A percentile compares a stretch with the other conserved stretches of the same genome.
phyloP scores from a whole-genome alignment of 2,888 invertebrate species.

The Cepaea hortensis region DNA sequence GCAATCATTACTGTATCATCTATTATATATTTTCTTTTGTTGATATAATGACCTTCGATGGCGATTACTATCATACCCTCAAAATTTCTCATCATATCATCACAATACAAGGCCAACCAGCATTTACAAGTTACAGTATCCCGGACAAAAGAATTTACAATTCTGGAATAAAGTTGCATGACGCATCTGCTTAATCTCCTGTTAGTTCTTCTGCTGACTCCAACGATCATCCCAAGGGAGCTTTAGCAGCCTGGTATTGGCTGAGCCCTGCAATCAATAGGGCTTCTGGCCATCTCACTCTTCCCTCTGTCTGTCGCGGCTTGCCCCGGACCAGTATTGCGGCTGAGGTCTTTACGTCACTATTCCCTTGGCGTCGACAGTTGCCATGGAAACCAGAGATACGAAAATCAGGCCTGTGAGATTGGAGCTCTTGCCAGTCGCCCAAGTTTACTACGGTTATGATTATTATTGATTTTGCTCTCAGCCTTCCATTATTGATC shows the following conservation, averaged over 20 bases:
- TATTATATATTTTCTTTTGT: no score
- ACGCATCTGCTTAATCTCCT: no score
- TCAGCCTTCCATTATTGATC: conserved; percentile 7
- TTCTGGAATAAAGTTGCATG: no score
- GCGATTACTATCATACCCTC: no score
- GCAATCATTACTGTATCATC: no score
- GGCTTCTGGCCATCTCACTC: not conserved
- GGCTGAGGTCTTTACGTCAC: conserved; percentile 12
- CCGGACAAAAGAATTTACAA: no score
- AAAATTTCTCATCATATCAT: no score
- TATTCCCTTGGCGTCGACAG: conserved; percentile 14
- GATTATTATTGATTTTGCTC: conserved; percentile 33
- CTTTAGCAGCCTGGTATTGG: not conserved
- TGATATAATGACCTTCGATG: no score
- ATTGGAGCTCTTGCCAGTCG: conserved; percentile 22
- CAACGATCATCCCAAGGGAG: not conserved
- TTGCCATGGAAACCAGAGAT: conserved; percentile 17
- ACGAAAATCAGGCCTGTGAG: conserved; percentile 11
- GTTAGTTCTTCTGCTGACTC: no score
- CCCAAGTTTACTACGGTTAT: conserved; percentile 29
- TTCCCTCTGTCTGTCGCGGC: not conserved
- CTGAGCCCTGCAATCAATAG: conserved; percentile 22
- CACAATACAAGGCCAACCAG: no score
- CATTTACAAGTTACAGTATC: no score
- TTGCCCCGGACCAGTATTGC: not conserved